Evolutionary conservation across 2,888 invertebrate genomes (phyloP), one percentile per base, ranked within the genome.

Genomic region (Lingula anatina): DNA sequence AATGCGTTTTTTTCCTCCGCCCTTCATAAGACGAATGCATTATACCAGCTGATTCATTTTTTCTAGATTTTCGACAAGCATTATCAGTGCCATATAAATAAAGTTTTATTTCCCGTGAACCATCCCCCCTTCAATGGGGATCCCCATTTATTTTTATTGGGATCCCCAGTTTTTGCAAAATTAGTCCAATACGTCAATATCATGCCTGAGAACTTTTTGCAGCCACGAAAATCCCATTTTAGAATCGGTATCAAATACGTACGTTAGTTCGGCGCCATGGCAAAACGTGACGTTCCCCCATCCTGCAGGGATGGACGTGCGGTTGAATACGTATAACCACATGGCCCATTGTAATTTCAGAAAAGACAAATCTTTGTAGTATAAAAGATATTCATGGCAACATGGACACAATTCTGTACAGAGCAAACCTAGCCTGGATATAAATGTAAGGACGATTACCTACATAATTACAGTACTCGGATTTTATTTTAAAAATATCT

Each of bases 101-200:
- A n/a, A n/a, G n/a, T n/a, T n/a, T n/a, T n/a, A n/a, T n/a, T n/a
- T n/a, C n/a, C 21, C 39, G 28, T 42, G 25, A 23, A 47, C 12
- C 3, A 54, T 7, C 28, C 47, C 31, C 7, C 40, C n/a, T 25
- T 23, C 25, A 54, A 44, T 9, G 55, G 53, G 7, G 47, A 24
- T 4, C 44, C 36, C 7, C 64, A 61, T 18, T 23, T 31, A 9
- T 39, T 44, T 26, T 44, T 44, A 39, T 60, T 61, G 1, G 68
- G 68, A 44, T 66, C 55, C 27, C 66, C 66, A 12, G 62, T 58
- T 44, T 66, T 67, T 5, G 70, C 70, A 44, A 72, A 71, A 50
- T 70, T 72, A n/a, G 67, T 56, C 66, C 67, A 71, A 47, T 64
- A 68, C 1, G 49, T 36, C 27, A 65, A 66, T 42, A 70, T 44